Percentiles rank a stretch among this genome's conserved stretches.
phyloP scores from a whole-genome alignment of 2,797 vertebrate genomes.

The Ptychobarbus kaznakovi region DNA sequence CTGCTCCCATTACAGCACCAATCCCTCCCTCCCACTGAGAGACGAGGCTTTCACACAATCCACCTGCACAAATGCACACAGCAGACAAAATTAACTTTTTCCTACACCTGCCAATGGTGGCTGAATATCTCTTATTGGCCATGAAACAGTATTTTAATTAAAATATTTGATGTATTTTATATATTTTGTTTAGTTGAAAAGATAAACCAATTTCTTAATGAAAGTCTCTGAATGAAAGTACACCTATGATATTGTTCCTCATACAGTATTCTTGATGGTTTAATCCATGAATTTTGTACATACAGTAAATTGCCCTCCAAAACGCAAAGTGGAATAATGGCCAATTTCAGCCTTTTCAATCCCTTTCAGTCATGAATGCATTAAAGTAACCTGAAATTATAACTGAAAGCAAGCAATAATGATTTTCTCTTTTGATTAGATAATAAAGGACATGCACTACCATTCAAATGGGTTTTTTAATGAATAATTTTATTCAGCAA shows the following conservation, averaged over 20 bases:
- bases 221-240: background rate
- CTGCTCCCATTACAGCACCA: conserved; percentile 73
- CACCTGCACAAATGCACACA: conserved; percentile 75
- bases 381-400: background rate
- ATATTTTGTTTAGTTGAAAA: background rate
- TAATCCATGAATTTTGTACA: background rate
- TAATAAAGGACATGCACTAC: background rate
- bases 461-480: background rate
- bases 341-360: background rate
- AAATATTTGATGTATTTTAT: background rate
- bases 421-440: background rate
- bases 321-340: background rate
- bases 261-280: background rate
- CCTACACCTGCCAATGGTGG: background rate
- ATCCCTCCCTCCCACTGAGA: conserved; percentile 80
- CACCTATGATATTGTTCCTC: background rate
- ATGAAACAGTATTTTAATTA: background rate
- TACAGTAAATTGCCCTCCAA: background rate
- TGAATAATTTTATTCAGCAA: background rate
- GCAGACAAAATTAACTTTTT: conserved; percentile 7
- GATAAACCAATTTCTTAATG: background rate
- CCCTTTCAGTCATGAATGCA: background rate
- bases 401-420: background rate
- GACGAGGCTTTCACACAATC: conserved; percentile 82
- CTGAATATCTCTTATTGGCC: background rate